These are phyloP conservation scores for Smutsia gigantea DNA, from an alignment of 2,797 vertebrate species.

Conservation along the genomic window DNA sequence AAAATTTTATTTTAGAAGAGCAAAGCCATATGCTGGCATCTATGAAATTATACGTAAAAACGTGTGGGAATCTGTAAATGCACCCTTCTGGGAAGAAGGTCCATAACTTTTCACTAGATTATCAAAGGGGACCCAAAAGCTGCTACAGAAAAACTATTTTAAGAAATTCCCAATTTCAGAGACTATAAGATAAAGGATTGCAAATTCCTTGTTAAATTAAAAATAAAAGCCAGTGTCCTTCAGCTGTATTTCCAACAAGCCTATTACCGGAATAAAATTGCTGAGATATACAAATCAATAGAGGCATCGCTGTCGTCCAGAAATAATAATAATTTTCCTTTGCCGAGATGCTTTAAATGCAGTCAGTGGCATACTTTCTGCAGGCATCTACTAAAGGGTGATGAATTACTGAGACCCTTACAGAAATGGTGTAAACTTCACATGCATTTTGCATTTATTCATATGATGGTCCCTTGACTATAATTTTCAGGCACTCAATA, in stretches of 20 bases:
- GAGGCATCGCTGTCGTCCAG: neutral
- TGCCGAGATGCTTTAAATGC: neutral
- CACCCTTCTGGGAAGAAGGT: neutral
- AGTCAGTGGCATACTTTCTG: neutral
- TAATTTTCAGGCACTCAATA: neutral
- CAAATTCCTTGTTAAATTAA: neutral
- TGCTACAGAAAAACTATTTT: neutral
- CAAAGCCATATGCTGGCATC: neutral
- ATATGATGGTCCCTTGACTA: neutral
- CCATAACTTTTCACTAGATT: neutral
- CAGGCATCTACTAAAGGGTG: neutral
- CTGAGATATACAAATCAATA: neutral
- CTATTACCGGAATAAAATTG: slow-evolving; percentile 1
- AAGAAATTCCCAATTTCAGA: neutral
- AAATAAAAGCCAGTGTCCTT: neutral
- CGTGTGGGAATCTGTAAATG: neutral
- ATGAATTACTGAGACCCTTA: neutral
- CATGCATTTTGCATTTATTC: neutral
- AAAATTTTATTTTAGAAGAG: neutral
- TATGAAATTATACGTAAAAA: slow-evolving; percentile 32
- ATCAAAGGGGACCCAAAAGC: neutral
- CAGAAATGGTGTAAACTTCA: neutral
- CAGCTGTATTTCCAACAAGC: neutral
- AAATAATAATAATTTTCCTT: slow-evolving; percentile 13
- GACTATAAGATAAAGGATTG: neutral